Evolutionary conservation across 2,888 invertebrate genomes (phyloP), one percentile per base, ranked within the genome.

Genomic region (Bibio marci): DNA sequence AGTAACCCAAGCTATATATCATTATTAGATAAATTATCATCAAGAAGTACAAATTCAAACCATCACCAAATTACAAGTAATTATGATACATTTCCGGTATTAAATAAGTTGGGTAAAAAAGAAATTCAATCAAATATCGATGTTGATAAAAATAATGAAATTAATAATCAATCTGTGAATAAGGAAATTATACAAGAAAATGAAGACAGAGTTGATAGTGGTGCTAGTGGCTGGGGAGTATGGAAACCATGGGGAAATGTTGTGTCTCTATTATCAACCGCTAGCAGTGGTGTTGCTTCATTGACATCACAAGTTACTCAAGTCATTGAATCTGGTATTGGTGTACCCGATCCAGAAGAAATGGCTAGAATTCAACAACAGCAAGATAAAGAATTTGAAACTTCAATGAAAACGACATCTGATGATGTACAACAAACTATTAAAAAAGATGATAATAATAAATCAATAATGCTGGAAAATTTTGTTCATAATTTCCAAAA

Each of bases 331-430:
- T 73, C 73, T 30, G 72, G 80, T 12, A 78, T 92, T 27, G 88
- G 87, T 3, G 80, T 79, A 1, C 86, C 88, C 1, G 74, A 82
- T 50, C 85, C 90, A 0, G 80, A 76, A 53, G 80, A 86, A 52
- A 51, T 87, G 40, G 85, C 79, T 0, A 65, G 66, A 44, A 6
- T 22, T 6, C 59, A 65, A 30, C 57, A 55, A 46, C 40, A 43
- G n/a, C 36, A 45, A 25, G 31, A 42, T 22, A 27, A 27, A 27
- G 33, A 36, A 13, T 15, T 25, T 30, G 1, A 4, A 2, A 10
- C 13, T 1, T 25, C 22, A 8, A 22, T 22, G 4, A 52, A 25
- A 53, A 50, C 27, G 44, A 30, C 22, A 41, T 27, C 41, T 40
- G 26, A 45, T 47, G 25, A 46, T 6, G 22, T 6, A 6, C 22